Base-by-base conservation (phyloP, 2,797 vertebrate species). In the Taeniopygia guttata region DNA sequence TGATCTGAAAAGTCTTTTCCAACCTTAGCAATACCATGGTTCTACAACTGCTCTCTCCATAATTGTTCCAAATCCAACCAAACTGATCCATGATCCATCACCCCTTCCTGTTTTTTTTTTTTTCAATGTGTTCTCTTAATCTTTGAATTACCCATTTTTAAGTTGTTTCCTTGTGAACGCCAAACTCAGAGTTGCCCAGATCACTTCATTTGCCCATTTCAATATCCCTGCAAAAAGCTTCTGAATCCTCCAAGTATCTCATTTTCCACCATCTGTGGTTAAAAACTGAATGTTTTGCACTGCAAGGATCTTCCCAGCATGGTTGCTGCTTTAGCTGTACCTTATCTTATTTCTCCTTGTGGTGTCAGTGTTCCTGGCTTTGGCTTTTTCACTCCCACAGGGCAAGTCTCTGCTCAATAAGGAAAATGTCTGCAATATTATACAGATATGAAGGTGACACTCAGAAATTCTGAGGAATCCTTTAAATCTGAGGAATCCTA, bases 11-110 rank as follows among this genome's bases (percentile, higher is more conserved):
- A 22, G 6, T 27, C 46, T 34, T 9, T 54, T 34, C 60, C 54
- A 46, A 0, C 25, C 16, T n/a, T 29, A 64, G 25, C 1, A 1
- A 38, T 17, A 45, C 51, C 25, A 5, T n/a, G 43, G 19, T 13
- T 56, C 36, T 23, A 3, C 0, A 0, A 25, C 16, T 13, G 20
- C 26, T 46, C 58, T 49, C 27, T 76, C 63, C 14, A 10, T 9
- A 60, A 5, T 9, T 70, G 18, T 36, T 80, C 73, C 48, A 54
- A 74, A 73, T 64, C 30, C 34, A 32, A 11, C 27, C 16, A 26
- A 60, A 40, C 4, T 69, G 43, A 27, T 56, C 52, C 64, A 5
- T n/a, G 18, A 17, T 46, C 59, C 27, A 7, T 63, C 40, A 22
- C 34, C 16, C 62, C 40, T 34, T 40, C 30, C 21, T 26, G 0